Conservation (phyloP, 2,888 invertebrate species). For the Neoaliturus tenellus region DNA sequence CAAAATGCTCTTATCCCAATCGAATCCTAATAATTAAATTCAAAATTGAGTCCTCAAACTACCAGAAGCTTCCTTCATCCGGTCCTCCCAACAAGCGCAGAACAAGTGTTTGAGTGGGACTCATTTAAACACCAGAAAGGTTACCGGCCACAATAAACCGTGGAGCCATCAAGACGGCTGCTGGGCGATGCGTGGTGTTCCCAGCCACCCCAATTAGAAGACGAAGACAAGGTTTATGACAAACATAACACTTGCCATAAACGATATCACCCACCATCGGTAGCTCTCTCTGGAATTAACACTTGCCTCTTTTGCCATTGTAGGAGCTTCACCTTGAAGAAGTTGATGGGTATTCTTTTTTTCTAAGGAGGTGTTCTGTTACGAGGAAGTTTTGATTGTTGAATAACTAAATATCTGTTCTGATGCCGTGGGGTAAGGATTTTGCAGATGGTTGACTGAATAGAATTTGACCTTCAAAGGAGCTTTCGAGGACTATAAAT, state of each 20-base stretch:
- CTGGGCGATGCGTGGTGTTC: slow-evolving; percentile 7
- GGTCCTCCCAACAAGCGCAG: neutral
- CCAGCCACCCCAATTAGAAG: slow-evolving; percentile 33
- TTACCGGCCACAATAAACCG: neutral
- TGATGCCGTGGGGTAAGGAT: no score
- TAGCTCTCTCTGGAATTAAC: neutral
- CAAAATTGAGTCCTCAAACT: no score
- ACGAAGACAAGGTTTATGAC: slow-evolving; percentile 26
- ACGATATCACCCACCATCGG: slow-evolving; percentile 41
- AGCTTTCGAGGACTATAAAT: no score
- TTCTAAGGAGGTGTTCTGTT: no score
- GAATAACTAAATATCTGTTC: no score
- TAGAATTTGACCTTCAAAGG: no score
- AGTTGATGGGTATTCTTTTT: no score
- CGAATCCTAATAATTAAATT: no score
- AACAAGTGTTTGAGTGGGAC: neutral
- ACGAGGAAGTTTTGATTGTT: no score
- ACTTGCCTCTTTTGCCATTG: neutral
- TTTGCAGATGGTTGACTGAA: no score
- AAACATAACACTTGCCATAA: slow-evolving; percentile 47
- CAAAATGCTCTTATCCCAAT: no score
- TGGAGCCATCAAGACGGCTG: neutral
- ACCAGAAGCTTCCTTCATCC: no score
- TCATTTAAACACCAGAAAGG: neutral
- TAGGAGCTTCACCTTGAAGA: neutral